phyloP scores from a whole-genome alignment of 2,113 vertebrate genomes.

The Phodopus roborovskii region DNA sequence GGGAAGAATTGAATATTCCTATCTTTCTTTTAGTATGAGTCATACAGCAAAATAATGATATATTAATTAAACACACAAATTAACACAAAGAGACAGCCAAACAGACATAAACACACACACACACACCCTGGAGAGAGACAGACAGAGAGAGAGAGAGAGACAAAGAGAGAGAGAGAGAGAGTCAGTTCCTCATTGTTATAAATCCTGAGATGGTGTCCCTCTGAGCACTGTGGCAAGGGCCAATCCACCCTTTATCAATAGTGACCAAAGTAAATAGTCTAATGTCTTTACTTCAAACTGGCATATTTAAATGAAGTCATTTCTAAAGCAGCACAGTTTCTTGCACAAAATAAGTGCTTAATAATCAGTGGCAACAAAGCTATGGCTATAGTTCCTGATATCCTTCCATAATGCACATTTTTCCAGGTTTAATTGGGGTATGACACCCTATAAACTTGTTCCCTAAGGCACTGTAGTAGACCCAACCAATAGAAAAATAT shows the following conservation, averaged over 20 bases:
- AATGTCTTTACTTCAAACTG: background rate
- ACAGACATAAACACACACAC: background rate
- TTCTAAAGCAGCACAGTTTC: background rate
- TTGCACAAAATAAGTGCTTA: background rate
- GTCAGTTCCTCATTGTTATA: background rate
- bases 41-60: background rate
- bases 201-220: background rate
- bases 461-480: background rate
- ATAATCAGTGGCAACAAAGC: background rate
- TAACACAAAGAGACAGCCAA: background rate
- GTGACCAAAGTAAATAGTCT: background rate
- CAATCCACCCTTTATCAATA: background rate
- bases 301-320: conserved; percentile 35
- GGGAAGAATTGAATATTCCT: background rate
- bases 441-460: conserved; percentile 40
- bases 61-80: background rate
- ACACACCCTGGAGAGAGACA: background rate
- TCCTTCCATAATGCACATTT: conserved; percentile 2
- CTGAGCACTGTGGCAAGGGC: background rate
- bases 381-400: background rate
- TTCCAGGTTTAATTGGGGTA: conserved; percentile 25
- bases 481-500: conserved; percentile 41
- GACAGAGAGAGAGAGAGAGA: background rate
- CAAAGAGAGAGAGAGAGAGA: background rate
- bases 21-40: background rate